Conservation (phyloP, 2,113 vertebrate genomes). For the Halichoerus grypus region DNA sequence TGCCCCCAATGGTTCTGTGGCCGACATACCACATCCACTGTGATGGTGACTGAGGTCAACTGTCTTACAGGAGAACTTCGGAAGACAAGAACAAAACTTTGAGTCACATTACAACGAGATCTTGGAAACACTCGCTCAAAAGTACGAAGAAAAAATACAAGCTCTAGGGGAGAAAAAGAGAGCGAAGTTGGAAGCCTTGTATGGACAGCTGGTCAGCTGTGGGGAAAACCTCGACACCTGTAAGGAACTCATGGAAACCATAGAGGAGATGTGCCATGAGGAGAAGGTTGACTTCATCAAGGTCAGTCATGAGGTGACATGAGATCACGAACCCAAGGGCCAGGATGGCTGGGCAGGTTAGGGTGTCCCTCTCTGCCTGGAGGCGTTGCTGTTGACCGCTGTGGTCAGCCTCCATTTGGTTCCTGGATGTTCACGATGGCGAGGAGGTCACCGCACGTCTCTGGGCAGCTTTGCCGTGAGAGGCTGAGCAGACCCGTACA, state of each 20-base stretch:
- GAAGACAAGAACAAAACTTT: slow-evolving; percentile 95
- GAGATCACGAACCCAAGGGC: not conserved
- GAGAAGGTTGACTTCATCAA: slow-evolving; percentile 93
- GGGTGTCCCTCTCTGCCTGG: not conserved
- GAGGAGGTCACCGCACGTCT: not conserved
- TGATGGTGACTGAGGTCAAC: not conserved
- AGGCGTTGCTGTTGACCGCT: fast-evolving
- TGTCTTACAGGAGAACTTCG: slow-evolving; percentile 95
- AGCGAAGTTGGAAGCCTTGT: slow-evolving; percentile 93
- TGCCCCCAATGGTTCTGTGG: not conserved
- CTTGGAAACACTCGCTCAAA: slow-evolving; percentile 94
- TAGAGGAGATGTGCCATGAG: slow-evolving; percentile 91
- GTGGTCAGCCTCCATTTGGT: not conserved
- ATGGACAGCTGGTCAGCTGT: slow-evolving; percentile 92
- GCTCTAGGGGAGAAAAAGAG: slow-evolving; percentile 94
- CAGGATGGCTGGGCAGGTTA: not conserved
- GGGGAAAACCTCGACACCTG: slow-evolving; percentile 92
- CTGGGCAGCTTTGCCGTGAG: fast-evolving
- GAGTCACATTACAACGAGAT: slow-evolving; percentile 95
- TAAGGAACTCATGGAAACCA: slow-evolving; percentile 94
- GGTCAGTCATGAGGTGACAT: slow-evolving; percentile 85
- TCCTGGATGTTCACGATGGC: not conserved
- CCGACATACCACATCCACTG: not conserved
- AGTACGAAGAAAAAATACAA: slow-evolving; percentile 91
- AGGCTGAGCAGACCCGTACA: not conserved